Base-by-base conservation (phyloP, 2,113 vertebrate genomes). In the Pipa parva region DNA sequence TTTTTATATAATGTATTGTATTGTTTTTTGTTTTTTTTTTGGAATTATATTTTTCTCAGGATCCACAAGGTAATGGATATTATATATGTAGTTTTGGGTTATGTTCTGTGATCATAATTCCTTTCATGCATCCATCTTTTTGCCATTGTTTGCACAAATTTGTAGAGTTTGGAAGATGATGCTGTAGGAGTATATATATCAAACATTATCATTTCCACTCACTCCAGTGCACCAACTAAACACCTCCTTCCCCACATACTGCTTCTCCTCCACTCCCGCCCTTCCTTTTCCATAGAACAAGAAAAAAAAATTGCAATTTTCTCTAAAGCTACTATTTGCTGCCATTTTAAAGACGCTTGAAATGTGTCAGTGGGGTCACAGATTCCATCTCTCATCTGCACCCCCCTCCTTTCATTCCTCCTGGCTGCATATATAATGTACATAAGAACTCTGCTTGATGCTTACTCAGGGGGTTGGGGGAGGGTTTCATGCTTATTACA, bases 401-500 rank as follows among this genome's bases (percentile, higher is more conserved):
- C n/a, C 4, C 18, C 3, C 11, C 12, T 1, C 7, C 11, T 11
- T 62, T 46, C 28, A 63, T 79, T 73, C 60, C 63, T 64, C 37
- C 54, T 52, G 73, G 29, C 62, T 48, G 56, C 65, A 69, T 37
- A 68, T n/a, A n/a, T 69, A 69, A 60, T 63, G 59, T 75, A 49
- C 71, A 74, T 73, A 75, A 60, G 51, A 5, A 64, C 76, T 67
- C 76, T 75, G 78, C 80, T 80, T 82, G 74, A 72, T 75, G 76
- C 81, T 74, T 73, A 76, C 83, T 76, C 78, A 54, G 33, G 73
- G 64, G 80, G 73, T 15, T 42, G 64, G 65, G 56, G 75, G 57
- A 6, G 65, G 5, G 64, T 59, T 22, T 12, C 13, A 7, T 24
- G 65, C 57, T 59, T 48, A 51, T 69, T 69, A 60, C 36, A n/a